Evolutionary conservation across 2,888 invertebrate species (phyloP).

Genomic region (Sacculina carcini): DNA sequence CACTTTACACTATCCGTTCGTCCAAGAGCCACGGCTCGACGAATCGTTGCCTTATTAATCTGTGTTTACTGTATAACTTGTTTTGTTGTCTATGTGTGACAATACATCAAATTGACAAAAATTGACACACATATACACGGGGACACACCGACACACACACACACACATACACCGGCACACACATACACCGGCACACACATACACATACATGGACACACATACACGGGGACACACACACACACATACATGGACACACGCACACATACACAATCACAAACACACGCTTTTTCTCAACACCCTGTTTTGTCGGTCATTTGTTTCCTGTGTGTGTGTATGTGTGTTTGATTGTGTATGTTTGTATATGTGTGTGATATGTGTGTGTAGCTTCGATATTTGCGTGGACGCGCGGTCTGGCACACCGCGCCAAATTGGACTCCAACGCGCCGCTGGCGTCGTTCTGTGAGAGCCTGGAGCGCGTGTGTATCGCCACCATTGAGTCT

Average conservation of each 20-base stretch:
- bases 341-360: not conserved
- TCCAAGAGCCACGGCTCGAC: too few species aligned
- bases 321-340: not conserved
- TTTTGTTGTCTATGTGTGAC: too few species aligned
- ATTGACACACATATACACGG: too few species aligned
- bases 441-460: constrained; percentile 45
- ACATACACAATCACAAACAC: not conserved
- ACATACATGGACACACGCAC: not conserved
- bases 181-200: not conserved
- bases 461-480: constrained; percentile 61
- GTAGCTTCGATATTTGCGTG: constrained; percentile 88
- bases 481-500: constrained; percentile 76
- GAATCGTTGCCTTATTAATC: too few species aligned
- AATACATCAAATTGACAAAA: too few species aligned
- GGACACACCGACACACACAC: too few species aligned
- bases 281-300: not conserved
- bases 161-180: too few species aligned
- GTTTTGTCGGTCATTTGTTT: not conserved
- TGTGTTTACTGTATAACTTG: too few species aligned
- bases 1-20: too few species aligned
- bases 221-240: not conserved
- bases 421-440: constrained; percentile 80
- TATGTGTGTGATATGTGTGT: constrained; percentile 7
- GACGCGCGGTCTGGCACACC: constrained; percentile 75
- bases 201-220: not conserved